These are phyloP conservation scores for Aphidius ervi DNA, from an alignment of 1,140 invertebrate species.

Conservation along the genomic window DNA sequence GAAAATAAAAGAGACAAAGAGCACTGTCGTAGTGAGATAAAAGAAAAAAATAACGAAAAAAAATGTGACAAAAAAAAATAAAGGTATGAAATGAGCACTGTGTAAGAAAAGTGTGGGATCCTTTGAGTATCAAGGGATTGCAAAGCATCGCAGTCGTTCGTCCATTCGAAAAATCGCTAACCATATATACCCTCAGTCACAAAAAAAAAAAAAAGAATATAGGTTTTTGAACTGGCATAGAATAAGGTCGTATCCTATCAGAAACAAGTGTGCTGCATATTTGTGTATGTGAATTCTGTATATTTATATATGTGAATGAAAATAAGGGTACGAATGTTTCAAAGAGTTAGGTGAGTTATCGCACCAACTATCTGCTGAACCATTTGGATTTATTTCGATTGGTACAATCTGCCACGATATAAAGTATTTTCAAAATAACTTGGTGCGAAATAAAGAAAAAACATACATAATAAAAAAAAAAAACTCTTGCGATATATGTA, in stretches of 20 bases:
- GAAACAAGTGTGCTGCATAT: slow-evolving; percentile 3
- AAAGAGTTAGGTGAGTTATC: slow-evolving; percentile 36
- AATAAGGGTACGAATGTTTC: slow-evolving; percentile 13
- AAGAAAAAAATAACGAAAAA: background rate
- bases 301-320: slow-evolving; percentile 11
- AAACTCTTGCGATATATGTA: background rate
- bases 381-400: slow-evolving; percentile 49
- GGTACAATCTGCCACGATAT: slow-evolving; percentile 49
- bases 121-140: slow-evolving; percentile 12
- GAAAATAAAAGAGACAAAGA: slow-evolving; percentile 16
- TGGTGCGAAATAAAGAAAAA: slow-evolving; percentile 3
- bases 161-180: slow-evolving; percentile 26
- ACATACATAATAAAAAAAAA: background rate
- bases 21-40: background rate
- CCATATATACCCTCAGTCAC: background rate
- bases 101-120: background rate
- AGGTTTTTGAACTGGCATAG: slow-evolving; percentile 34
- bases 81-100: background rate
- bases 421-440: slow-evolving; percentile 39
- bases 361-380: slow-evolving; percentile 45
- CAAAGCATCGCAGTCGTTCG: slow-evolving; percentile 13
- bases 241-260: slow-evolving; percentile 28
- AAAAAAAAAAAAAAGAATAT: slow-evolving; percentile 24
- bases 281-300: slow-evolving; percentile 5
- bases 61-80: slow-evolving; percentile 13